Evolutionary conservation across 2,113 vertebrate species (phyloP).

Genomic region (Shinisaurus crocodilurus): DNA sequence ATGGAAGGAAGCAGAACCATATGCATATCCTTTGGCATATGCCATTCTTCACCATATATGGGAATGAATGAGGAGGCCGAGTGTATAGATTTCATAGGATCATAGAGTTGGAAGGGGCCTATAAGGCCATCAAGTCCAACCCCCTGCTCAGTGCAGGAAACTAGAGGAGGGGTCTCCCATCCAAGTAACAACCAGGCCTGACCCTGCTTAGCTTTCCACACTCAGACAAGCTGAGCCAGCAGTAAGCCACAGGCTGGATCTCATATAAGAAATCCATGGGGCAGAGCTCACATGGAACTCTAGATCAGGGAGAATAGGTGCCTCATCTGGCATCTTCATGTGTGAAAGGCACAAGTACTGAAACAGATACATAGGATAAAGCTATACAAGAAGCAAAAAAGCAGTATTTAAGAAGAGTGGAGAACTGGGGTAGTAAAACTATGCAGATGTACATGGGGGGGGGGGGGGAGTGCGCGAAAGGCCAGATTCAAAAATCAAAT

Average conservation of each 20-base stretch:
- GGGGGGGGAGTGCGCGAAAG: neutral
- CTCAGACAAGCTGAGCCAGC: no score
- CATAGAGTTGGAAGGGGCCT: no score
- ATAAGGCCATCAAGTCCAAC: no score
- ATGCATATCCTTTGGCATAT: neutral
- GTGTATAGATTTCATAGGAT: no score
- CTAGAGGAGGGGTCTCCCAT: no score
- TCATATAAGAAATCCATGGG: neutral
- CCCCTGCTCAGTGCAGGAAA: no score
- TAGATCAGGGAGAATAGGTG: neutral
- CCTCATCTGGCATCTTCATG: neutral
- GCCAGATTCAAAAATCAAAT: slow-evolving; percentile 15
- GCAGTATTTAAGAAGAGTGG: neutral
- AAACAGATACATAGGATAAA: fast-evolving
- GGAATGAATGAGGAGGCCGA: neutral
- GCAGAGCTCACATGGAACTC: neutral
- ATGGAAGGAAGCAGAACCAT: neutral
- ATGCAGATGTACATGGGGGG: neutral
- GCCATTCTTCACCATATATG: neutral
- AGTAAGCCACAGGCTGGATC: no score
- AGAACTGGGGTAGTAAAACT: slow-evolving; percentile 12
- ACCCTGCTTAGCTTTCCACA: no score
- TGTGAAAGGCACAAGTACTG: fast-evolving
- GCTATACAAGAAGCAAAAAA: neutral
- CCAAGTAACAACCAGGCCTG: no score